Evolutionary conservation across 2,113 vertebrate species (phyloP).

Genomic region (Typhlomys cinereus): DNA sequence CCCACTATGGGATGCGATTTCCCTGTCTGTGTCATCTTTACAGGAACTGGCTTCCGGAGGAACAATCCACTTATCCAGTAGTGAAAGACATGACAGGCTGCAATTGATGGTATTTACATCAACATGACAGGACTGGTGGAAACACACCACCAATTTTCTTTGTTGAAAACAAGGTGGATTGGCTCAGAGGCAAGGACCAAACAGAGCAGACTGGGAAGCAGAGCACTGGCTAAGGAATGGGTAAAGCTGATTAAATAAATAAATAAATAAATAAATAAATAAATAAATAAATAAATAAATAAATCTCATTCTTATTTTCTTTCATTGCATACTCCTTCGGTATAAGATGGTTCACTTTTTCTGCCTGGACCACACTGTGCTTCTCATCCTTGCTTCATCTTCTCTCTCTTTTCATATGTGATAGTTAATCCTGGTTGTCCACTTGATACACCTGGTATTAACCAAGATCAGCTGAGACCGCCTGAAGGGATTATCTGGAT

Average conservation of each 20-base stretch:
- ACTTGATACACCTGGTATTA: no score
- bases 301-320: constrained; percentile 58
- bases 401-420: no score
- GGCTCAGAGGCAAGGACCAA: constrained; percentile 48
- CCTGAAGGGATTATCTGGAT: no score
- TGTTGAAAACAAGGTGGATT: constrained; percentile 43
- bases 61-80: background rate
- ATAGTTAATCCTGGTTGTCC: no score
- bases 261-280: constrained; percentile 11
- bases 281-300: background rate
- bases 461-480: no score
- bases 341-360: constrained; percentile 21
- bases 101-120: constrained; percentile 6
- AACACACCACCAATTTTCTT: background rate
- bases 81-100: constrained; percentile 11
- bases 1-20: background rate
- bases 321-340: background rate
- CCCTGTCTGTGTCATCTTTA: constrained; percentile 37
- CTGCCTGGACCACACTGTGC: constrained; percentile 27
- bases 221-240: background rate
- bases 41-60: background rate
- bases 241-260: background rate
- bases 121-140: background rate
- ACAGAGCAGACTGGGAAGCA: constrained; percentile 31
- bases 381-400: constrained; percentile 38